phyloP scores from a whole-genome alignment of 92 coral and sea anemone species.

The Parazoanthus swiftii region DNA sequence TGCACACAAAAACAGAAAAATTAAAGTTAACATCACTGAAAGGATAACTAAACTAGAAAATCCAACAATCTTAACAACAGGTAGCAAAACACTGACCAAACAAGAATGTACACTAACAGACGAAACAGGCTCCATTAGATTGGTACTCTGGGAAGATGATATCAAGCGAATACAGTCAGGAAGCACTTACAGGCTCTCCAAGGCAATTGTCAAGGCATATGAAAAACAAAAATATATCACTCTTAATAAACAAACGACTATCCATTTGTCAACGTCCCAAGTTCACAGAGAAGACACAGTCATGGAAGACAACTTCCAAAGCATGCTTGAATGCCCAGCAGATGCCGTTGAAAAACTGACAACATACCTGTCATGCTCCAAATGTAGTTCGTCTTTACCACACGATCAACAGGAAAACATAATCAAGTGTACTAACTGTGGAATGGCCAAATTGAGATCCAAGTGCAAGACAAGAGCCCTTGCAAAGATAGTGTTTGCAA shows the following conservation, averaged over 20 bases:
- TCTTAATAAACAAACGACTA: no score
- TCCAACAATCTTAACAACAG: constrained; percentile 39
- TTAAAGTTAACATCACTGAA: constrained; percentile 38
- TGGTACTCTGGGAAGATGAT: constrained; percentile 41
- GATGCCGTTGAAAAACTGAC: no score
- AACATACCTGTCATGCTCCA: no score
- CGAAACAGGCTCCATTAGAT: constrained; percentile 42
- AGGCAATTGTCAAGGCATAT: constrained; percentile 40
- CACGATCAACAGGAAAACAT: constrained; percentile 9
- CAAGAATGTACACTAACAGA: constrained; percentile 41
- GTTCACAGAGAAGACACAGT: no score
- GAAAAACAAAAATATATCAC: constrained; percentile 35
- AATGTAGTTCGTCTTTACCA: no score
- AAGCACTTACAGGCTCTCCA: constrained; percentile 41
- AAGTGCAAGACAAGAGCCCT: constrained; percentile 31
- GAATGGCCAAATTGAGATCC: constrained; percentile 33
- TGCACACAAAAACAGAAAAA: constrained; percentile 26
- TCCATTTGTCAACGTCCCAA: no score
- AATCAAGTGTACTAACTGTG: constrained; percentile 31
- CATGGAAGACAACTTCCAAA: no score
- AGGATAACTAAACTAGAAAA: constrained; percentile 37
- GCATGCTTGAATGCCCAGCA: no score
- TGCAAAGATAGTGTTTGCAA: constrained; percentile 31
- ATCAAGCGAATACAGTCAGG: constrained; percentile 35
- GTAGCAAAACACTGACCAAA: constrained; percentile 42